Conservation (phyloP, 2,888 invertebrate genomes). For the Choristoneura rosaceana region DNA sequence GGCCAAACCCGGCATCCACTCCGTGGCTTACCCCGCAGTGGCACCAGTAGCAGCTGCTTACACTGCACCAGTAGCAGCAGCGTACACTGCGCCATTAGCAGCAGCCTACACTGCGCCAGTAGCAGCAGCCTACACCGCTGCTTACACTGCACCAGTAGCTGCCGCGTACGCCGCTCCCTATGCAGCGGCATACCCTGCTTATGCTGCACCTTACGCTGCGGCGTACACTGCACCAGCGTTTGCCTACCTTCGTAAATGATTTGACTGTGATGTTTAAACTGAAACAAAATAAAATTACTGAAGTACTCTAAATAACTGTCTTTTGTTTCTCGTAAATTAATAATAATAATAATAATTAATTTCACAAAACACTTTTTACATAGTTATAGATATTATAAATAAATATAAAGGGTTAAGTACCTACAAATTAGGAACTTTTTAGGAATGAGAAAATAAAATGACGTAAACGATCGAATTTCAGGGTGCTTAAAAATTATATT, state of each 20-base stretch:
- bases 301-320: not conserved
- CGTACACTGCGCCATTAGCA: slow-evolving; percentile 50
- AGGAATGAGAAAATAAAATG: too few species aligned
- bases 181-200: slow-evolving; percentile 68
- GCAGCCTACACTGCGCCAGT: slow-evolving; percentile 60
- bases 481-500: too few species aligned
- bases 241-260: slow-evolving; percentile 36
- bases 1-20: slow-evolving; percentile 76
- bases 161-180: slow-evolving; percentile 65
- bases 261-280: not conserved
- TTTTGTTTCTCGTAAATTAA: not conserved
- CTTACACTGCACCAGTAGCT: slow-evolving; percentile 55
- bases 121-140: slow-evolving; percentile 55
- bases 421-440: too few species aligned
- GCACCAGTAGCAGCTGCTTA: slow-evolving; percentile 51
- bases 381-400: too few species aligned
- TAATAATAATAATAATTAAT: too few species aligned
- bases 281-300: slow-evolving; percentile 2
- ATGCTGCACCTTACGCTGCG: slow-evolving; percentile 26
- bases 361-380: too few species aligned
- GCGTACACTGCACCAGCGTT: slow-evolving; percentile 44
- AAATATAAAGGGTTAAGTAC: too few species aligned
- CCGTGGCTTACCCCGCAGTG: slow-evolving; percentile 55
- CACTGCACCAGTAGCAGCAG: slow-evolving; percentile 53
- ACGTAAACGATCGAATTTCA: too few species aligned